Percentiles rank a stretch among this genome's conserved stretches.
phyloP scores from a whole-genome alignment of 2,113 vertebrate genomes.

The Nicator chloris region DNA sequence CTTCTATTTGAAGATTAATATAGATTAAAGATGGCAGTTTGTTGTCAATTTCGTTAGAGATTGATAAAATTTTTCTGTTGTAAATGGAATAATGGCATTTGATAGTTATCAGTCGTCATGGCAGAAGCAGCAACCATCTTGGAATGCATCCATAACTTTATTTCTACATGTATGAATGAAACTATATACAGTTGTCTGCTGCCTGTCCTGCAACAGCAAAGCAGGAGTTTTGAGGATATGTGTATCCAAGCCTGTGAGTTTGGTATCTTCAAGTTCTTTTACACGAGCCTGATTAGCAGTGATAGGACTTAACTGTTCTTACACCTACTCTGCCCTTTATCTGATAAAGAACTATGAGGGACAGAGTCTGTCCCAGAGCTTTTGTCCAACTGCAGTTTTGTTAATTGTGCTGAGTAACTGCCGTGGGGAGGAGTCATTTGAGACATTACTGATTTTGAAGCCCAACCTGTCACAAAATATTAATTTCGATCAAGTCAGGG shows the following conservation, averaged over 20 bases:
- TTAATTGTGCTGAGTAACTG: not conserved
- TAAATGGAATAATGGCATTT: not conserved
- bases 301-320: not conserved
- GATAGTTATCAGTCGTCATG: not conserved
- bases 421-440: not conserved
- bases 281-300: not conserved
- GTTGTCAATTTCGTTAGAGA: not conserved
- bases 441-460: not conserved
- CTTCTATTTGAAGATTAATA: not conserved
- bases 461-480: not conserved
- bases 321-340: not conserved
- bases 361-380: not conserved
- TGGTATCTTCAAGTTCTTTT: not conserved
- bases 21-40: not conserved
- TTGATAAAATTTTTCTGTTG: not conserved
- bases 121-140: not conserved
- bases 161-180: not conserved
- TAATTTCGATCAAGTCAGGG: not conserved
- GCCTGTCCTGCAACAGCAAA: not conserved
- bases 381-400: not conserved
- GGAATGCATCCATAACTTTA: not conserved
- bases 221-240: not conserved
- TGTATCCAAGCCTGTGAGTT: not conserved
- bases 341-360: not conserved
- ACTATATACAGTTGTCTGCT: not conserved